Evolutionary conservation across 2,888 invertebrate genomes (phyloP).

Genomic region (Agonopterix subpropinquella): DNA sequence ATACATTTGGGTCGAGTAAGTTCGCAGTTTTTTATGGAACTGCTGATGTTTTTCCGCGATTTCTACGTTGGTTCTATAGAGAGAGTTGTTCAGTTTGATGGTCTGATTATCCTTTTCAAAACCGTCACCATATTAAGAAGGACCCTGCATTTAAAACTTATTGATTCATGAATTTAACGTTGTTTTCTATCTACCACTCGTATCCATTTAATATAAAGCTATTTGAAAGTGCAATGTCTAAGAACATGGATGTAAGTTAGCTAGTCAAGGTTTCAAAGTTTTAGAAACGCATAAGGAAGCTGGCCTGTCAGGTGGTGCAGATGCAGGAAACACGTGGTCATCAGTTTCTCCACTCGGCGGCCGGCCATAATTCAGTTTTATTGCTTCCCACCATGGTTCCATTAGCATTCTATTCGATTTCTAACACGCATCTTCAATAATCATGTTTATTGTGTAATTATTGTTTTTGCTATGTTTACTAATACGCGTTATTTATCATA

Average conservation of each 20-base stretch:
- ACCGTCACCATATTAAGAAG: no score
- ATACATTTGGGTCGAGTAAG: no score
- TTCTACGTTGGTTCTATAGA: no score
- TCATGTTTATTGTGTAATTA: background rate
- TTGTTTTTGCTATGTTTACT: background rate
- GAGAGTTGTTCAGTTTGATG: no score
- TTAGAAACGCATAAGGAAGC: constrained; percentile 23
- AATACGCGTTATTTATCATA: no score
- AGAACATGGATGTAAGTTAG: background rate
- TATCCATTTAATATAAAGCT: background rate
- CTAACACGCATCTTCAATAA: constrained; percentile 16
- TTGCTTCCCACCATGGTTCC: constrained; percentile 29
- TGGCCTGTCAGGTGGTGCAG: constrained; percentile 18
- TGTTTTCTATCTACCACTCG: no score
- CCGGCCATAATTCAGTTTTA: constrained; percentile 30
- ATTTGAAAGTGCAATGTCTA: background rate
- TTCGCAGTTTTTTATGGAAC: no score
- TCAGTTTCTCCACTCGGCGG: constrained; percentile 28
- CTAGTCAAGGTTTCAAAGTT: constrained; percentile 9
- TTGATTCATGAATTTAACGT: no score
- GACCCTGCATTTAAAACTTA: no score
- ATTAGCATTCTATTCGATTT: constrained; percentile 19
- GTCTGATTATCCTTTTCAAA: no score
- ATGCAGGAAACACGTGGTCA: constrained; percentile 29
- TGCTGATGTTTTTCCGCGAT: no score